Evolutionary conservation across 2,797 vertebrate species (phyloP), one percentile per base, ranked within the genome.

Genomic region (Melanogrammus aeglefinus): DNA sequence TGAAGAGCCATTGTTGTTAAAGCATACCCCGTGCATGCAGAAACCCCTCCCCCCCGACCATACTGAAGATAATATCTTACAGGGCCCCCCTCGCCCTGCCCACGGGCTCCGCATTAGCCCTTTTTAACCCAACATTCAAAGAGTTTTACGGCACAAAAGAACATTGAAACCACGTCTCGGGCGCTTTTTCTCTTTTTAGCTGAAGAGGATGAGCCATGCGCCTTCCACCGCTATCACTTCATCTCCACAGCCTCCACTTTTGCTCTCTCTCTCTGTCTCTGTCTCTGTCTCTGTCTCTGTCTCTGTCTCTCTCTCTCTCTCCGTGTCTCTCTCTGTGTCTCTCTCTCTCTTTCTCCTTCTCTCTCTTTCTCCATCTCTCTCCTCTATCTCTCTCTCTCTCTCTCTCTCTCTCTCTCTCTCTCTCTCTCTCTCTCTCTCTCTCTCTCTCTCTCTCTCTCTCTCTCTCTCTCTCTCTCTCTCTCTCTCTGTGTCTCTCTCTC

Each of bases 1-100:
- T 90, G 86, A 91, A 91, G 89, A 90, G 79, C 91, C 88, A 91
- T 89, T 93, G 91, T 92, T 92, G 88, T 91, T 89, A 91, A 91
- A 93, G 88, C 24, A 73, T 76, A 87, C 84, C 76, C 80, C 36
- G 81, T 85, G 86, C 87, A 77, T 75, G 80, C 47, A 78, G 76
- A 71, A 16, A 47, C 18, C 13, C 51, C 18, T 2, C 51, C 44
- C 51, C 44, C 18, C 51, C 44, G 78, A 83, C 83, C 79, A 80
- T 83, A 78, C 76, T 84, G 81, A 63, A 91, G 90, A 92, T 92
- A 83, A 81, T 91, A 90, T 93, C 90, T 89, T 47, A 73, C 75
- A 51, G 86, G 81, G 82, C 80, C 0, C 18, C 80, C 86, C 39
- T 83, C 63, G 77, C 76, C 79, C 82, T 84, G 21, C 57, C 57